Base-by-base conservation (phyloP, 2,113 vertebrate genomes). In the Hucho hucho region DNA sequence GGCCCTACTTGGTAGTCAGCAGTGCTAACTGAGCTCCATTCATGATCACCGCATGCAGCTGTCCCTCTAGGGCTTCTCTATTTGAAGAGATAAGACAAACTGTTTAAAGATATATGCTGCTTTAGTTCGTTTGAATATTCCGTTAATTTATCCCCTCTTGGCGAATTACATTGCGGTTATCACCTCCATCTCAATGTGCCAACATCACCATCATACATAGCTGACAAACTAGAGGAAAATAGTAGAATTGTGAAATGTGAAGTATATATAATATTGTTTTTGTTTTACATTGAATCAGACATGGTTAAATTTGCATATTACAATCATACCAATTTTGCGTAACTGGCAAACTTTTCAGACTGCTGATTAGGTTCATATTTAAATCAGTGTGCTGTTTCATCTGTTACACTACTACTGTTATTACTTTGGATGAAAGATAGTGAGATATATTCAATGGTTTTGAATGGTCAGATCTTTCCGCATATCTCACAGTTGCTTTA, bases 31-130 rank as follows among this genome's bases (percentile, higher is more conserved):
- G 69, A 72, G 64, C 65, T 69, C 63, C 69, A 77, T 81, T 77
- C 75, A 81, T 28, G 68, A 64, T 37, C 69, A 1, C 68, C 29
- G 73, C 73, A 43, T 78, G 80, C 75, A 75, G 72, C 80, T 81
- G 79, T 65, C 79, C 75, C 79, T 72, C 37, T 61, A 59, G 79
- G 79, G 20, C 75, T 47, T 63, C 32, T 28, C 68, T 74, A 75
- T 81, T 74, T 81, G 75, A 81, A 74, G 75, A 71, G 75, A 81
- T 74, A 67, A 77, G 72, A 64, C 64, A 43, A 72, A 81, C 3
- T 77, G 68, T 76, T 81, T 76, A 73, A 77, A 81, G 79, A 74
- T 67, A 81, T 66, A 71, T 24, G 68, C 63, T 18, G 32, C 25
- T 25, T 16, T 1, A 18, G 1, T 46, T 26, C 25, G 22, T 74